Percentiles rank a stretch among this genome's conserved stretches.
phyloP scores from a whole-genome alignment of 2,888 invertebrate species.

The Nineta flava region DNA sequence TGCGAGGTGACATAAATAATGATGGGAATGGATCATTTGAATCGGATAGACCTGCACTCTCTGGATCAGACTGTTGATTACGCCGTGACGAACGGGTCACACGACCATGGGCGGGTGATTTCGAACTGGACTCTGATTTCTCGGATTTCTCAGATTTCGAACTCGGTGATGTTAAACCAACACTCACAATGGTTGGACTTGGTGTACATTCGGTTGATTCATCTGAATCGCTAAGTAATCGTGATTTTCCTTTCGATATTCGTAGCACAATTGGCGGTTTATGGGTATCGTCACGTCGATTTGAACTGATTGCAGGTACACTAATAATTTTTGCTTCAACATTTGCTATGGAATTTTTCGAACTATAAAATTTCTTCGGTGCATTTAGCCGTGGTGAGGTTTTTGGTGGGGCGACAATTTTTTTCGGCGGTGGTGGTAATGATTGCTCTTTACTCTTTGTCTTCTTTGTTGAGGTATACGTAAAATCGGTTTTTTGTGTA shows the following conservation, averaged over 20 bases:
- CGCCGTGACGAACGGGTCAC: slow-evolving; percentile 27
- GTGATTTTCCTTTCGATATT: slow-evolving; percentile 62
- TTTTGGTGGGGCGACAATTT: slow-evolving; percentile 15
- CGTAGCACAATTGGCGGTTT: slow-evolving; percentile 70
- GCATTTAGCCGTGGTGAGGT: slow-evolving; percentile 9
- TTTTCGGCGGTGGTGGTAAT: neutral
- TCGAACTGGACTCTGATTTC: neutral
- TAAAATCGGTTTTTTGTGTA: slow-evolving; percentile 13
- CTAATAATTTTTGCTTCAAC: slow-evolving; percentile 3
- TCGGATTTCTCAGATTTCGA: slow-evolving; percentile 1
- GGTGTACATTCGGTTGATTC: slow-evolving; percentile 26
- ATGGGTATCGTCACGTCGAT: slow-evolving; percentile 15
- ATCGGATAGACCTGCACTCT: slow-evolving; percentile 18
- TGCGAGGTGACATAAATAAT: slow-evolving; percentile 24
- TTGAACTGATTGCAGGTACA: slow-evolving; percentile 3
- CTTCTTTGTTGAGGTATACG: neutral
- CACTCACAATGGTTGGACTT: slow-evolving; percentile 3
- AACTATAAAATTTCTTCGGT: slow-evolving; percentile 24
- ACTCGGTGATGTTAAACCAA: slow-evolving; percentile 3
- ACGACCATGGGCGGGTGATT: slow-evolving; percentile 18
- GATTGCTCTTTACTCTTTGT: slow-evolving; percentile 7
- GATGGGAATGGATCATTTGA: slow-evolving; percentile 16
- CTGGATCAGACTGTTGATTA: slow-evolving; percentile 26
- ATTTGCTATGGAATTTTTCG: slow-evolving; percentile 16
- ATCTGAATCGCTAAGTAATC: slow-evolving; percentile 30